These are phyloP conservation scores for Tetraodon nigroviridis DNA, from an alignment of 2,113 vertebrate genomes.

Conservation along the genomic window DNA sequence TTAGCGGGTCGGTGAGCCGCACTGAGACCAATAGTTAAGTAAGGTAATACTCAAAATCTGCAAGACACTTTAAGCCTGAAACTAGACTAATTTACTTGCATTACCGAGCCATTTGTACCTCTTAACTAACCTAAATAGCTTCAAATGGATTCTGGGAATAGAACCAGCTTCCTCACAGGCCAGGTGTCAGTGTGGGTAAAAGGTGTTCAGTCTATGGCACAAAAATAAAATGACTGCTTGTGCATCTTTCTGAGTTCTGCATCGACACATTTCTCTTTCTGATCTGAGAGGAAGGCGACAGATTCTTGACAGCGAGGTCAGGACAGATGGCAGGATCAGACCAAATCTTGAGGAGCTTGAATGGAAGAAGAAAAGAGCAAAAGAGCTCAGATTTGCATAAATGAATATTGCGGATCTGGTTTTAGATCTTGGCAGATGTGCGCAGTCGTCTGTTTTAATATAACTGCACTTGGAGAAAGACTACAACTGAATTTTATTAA, in stretches of 20 bases:
- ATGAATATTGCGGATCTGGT: constrained; percentile 5
- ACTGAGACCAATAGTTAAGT: constrained; percentile 42
- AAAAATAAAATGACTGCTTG: background rate
- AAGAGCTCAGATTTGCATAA: constrained; percentile 37
- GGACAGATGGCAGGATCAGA: constrained; percentile 12
- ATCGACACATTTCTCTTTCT: constrained; percentile 5
- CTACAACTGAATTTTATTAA: constrained; percentile 10
- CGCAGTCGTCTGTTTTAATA: constrained; percentile 13
- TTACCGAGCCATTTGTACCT: constrained; percentile 34
- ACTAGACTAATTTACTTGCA: constrained; percentile 39
- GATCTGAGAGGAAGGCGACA: constrained; percentile 7
- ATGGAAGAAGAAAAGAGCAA: constrained; percentile 16
- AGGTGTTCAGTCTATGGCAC: background rate
- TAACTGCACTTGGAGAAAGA: constrained; percentile 15
- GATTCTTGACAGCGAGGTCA: constrained; percentile 17
- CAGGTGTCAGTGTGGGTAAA: too few relatives aligned
- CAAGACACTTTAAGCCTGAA: constrained; percentile 24
- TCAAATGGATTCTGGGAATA: constrained; percentile 17
- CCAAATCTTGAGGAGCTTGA: constrained; percentile 11
- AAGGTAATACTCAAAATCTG: constrained; percentile 54
- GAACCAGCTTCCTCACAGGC: too few relatives aligned
- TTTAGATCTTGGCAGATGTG: constrained; percentile 27
- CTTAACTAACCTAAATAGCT: constrained; percentile 20
- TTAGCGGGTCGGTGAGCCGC: background rate
- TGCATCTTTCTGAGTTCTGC: constrained; percentile 2